A percentile compares a stretch with the other conserved stretches of the same genome.
Conservation (phyloP, 2,797 vertebrate species). For the Eurystomus glaucurus region DNA sequence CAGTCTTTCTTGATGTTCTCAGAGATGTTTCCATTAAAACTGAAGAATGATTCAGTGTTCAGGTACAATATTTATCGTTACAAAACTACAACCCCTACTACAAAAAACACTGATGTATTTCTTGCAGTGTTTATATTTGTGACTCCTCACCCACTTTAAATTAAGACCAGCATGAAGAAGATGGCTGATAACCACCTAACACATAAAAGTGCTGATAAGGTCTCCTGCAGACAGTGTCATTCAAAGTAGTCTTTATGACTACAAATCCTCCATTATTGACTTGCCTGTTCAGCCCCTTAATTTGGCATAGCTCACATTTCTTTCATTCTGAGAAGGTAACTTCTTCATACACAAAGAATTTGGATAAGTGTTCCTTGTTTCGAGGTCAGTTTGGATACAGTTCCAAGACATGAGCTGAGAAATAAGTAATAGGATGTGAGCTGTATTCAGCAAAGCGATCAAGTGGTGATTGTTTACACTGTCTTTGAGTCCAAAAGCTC, state of each 20-base stretch:
- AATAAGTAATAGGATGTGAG: conserved; percentile 1
- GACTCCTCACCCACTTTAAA: neutral
- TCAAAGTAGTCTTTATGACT: neutral
- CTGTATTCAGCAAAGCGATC: neutral
- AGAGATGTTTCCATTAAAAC: conserved; percentile 17
- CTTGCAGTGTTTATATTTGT: neutral
- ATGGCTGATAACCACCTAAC: neutral
- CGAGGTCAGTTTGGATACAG: neutral
- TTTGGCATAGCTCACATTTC: neutral
- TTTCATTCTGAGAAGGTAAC: conserved; percentile 11
- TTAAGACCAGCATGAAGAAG: neutral
- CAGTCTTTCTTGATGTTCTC: neutral
- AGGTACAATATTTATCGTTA: neutral
- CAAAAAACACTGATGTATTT: neutral
- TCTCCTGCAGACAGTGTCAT: conserved; percentile 20
- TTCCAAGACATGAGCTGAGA: neutral
- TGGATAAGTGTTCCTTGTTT: neutral
- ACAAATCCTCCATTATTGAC: conserved; percentile 13
- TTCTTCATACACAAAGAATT: neutral
- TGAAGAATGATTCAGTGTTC: neutral
- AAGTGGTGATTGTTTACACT: neutral
- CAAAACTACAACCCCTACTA: neutral
- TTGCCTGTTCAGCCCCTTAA: neutral
- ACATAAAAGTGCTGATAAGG: neutral
- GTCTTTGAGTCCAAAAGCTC: neutral